phyloP scores from a whole-genome alignment of 2,888 invertebrate genomes.

The Pediacus dermestoides region DNA sequence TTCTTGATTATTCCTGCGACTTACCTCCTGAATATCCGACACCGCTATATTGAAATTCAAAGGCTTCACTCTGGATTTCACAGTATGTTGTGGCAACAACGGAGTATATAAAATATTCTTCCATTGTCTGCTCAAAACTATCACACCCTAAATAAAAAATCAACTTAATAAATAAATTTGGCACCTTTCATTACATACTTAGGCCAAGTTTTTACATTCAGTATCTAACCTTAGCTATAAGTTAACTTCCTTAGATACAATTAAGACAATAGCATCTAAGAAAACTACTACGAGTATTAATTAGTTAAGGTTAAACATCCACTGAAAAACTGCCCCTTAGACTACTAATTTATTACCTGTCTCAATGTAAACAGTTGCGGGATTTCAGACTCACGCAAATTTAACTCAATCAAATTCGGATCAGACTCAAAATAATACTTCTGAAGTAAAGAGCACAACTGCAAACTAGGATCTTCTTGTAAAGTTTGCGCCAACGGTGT shows the following conservation, averaged over 20 bases:
- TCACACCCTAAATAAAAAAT: conserved; percentile 68
- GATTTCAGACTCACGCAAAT: conserved; percentile 77
- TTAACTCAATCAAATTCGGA: conserved; percentile 73
- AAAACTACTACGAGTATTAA: too few species aligned
- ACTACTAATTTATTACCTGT: conserved; percentile 57
- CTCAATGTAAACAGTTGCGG: conserved; percentile 84
- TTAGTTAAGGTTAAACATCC: too few species aligned
- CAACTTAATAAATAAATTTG: too few species aligned
- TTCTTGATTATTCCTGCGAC: too few species aligned
- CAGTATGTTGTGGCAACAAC: conserved; percentile 75
- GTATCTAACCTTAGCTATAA: neutral
- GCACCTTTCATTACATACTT: too few species aligned
- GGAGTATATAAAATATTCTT: conserved; percentile 95
- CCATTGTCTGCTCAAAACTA: conserved; percentile 94
- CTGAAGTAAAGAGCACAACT: conserved; percentile 84
- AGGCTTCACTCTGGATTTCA: conserved; percentile 79
- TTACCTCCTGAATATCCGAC: conserved; percentile 77
- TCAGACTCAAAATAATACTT: conserved; percentile 78
- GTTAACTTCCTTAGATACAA: conserved; percentile 5
- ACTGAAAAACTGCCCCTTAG: neutral
- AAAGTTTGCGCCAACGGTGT: conserved; percentile 85
- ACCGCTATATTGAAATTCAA: conserved; percentile 87
- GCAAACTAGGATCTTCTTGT: conserved; percentile 94
- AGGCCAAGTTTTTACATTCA: too few species aligned
- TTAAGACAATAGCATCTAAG: too few species aligned